Evolutionary conservation across 2,888 invertebrate species (phyloP).

Genomic region (Drosophila birchii): DNA sequence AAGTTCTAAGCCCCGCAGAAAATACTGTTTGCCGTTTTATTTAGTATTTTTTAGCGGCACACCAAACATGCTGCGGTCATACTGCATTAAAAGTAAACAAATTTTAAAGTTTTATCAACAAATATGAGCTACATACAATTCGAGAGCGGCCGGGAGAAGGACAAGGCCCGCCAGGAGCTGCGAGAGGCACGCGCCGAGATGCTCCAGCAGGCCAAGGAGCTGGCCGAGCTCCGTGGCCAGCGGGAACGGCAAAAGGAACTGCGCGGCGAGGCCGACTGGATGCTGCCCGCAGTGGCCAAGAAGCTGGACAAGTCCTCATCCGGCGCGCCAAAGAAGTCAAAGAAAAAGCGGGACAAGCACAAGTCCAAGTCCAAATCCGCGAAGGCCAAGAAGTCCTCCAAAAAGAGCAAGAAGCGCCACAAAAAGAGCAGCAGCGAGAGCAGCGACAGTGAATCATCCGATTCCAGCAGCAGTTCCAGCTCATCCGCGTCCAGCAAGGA

Average conservation of each 20-base stretch:
- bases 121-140: conserved; percentile 82
- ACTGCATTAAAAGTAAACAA: conserved; percentile 8
- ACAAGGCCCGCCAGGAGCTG: conserved; percentile 77
- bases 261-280: conserved; percentile 80
- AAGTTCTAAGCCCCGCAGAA: not conserved
- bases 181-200: conserved; percentile 77
- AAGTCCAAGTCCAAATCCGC: conserved; percentile 40
- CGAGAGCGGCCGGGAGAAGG: conserved; percentile 81
- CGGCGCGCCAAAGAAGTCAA: conserved; percentile 77
- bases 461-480: conserved; percentile 34
- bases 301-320: conserved; percentile 66
- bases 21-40: not conserved
- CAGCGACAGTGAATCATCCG: conserved; percentile 21
- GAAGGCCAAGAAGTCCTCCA: conserved; percentile 67
- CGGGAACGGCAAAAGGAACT: conserved; percentile 65
- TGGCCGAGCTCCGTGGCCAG: conserved; percentile 71
- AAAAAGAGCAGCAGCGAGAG: conserved; percentile 24
- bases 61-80: not conserved
- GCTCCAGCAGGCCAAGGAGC: conserved; percentile 71
- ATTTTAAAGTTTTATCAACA: not conserved
- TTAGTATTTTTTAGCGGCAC: not conserved
- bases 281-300: conserved; percentile 75
- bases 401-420: conserved; percentile 44
- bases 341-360: conserved; percentile 52
- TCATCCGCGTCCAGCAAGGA: conserved; percentile 36